Conservation (phyloP, 1,140 invertebrate species). For the Pectinophora gossypiella region DNA sequence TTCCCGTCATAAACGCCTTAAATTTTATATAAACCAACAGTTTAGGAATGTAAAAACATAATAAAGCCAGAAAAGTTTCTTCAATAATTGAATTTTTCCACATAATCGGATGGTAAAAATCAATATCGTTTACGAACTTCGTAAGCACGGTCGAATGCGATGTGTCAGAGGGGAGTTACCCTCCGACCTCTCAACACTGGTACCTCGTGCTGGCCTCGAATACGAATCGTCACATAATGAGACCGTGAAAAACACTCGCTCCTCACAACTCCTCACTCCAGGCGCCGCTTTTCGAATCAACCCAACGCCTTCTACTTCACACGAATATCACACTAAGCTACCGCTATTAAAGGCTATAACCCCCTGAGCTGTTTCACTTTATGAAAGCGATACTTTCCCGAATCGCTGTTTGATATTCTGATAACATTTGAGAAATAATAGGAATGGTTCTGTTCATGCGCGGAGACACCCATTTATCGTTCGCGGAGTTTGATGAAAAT, state of each 20-base stretch:
- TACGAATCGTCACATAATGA: constrained; percentile 63
- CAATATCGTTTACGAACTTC: constrained; percentile 2
- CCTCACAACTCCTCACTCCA: constrained; percentile 36
- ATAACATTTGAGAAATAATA: constrained; percentile 60
- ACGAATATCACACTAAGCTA: constrained; percentile 27
- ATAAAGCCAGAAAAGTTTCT: not conserved
- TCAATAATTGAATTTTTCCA: constrained; percentile 2
- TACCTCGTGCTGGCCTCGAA: constrained; percentile 38
- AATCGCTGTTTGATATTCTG: constrained; percentile 57
- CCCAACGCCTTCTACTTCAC: constrained; percentile 20
- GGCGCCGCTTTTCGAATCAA: constrained; percentile 21
- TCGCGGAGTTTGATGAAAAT: constrained; percentile 40
- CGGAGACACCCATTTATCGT: constrained; percentile 34
- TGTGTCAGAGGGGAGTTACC: constrained; percentile 32
- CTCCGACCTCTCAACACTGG: constrained; percentile 36
- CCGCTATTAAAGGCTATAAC: constrained; percentile 18
- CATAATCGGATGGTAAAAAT: not conserved
- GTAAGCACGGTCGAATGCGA: constrained; percentile 24
- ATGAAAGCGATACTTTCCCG: constrained; percentile 27
- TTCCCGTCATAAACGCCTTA: no score
- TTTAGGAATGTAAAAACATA: no score
- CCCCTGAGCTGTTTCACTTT: constrained; percentile 1
- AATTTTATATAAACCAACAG: no score
- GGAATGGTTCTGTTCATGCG: constrained; percentile 40
- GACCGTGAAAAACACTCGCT: constrained; percentile 64